These are phyloP conservation scores for Temnothorax ravouxi DNA, from an alignment of 2,888 invertebrate genomes.

Conservation along the genomic window DNA sequence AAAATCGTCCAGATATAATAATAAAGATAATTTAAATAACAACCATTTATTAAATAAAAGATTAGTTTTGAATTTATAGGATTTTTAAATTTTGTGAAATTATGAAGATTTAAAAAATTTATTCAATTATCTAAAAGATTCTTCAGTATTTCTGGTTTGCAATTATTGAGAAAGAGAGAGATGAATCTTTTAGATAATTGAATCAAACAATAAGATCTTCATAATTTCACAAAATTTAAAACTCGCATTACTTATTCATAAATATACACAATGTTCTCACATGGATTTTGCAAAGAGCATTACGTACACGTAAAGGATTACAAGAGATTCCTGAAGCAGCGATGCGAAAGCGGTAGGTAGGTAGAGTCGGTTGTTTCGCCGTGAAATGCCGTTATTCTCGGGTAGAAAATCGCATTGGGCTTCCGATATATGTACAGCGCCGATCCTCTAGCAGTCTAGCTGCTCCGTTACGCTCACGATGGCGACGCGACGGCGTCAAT, in stretches of 20 bases:
- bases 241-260: neutral
- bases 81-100: neutral
- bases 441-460: slow-evolving; percentile 4
- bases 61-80: neutral
- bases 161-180: neutral
- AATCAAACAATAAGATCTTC: neutral
- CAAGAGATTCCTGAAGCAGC: slow-evolving; percentile 33
- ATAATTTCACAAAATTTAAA: neutral
- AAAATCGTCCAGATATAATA: neutral
- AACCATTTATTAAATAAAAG: neutral
- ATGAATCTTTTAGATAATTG: neutral
- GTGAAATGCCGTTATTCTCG: slow-evolving; percentile 51
- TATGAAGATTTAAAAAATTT: neutral
- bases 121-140: neutral
- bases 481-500: slow-evolving; percentile 45
- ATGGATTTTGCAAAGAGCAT: neutral
- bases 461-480: neutral
- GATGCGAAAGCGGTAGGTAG: slow-evolving; percentile 24
- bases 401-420: slow-evolving; percentile 37
- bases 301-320: slow-evolving; percentile 24
- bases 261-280: neutral
- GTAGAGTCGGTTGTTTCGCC: slow-evolving; percentile 27
- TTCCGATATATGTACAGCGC: slow-evolving; percentile 26
- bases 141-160: neutral
- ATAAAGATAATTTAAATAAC: neutral